Evolutionary conservation across 2,113 vertebrate genomes (phyloP).

Genomic region (Formicarius rufipectus): DNA sequence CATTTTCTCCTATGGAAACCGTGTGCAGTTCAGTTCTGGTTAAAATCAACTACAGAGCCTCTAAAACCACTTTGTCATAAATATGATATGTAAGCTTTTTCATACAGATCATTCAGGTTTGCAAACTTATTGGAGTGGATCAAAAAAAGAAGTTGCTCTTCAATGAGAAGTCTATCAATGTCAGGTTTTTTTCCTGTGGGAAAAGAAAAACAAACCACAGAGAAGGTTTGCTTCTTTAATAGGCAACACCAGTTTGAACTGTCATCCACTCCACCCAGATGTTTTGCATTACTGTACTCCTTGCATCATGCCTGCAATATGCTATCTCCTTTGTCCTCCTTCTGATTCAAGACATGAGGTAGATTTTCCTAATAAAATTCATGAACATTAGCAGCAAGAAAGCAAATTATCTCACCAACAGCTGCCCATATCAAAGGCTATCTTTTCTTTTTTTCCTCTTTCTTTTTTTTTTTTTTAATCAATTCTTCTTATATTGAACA

Average conservation of each 20-base stretch:
- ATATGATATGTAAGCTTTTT: background rate
- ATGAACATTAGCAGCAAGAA: conserved; percentile 48
- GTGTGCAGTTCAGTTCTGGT: background rate
- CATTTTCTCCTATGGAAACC: background rate
- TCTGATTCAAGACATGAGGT: conserved; percentile 76
- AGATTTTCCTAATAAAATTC: conserved; percentile 77
- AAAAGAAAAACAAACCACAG: background rate
- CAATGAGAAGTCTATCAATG: background rate
- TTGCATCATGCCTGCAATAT: conserved; percentile 65
- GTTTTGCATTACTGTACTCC: conserved; percentile 77
- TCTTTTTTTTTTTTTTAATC: background rate
- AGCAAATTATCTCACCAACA: conserved; percentile 70
- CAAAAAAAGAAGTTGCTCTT: background rate
- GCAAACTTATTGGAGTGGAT: background rate
- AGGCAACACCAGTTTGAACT: conserved; percentile 36
- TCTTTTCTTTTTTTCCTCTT: background rate
- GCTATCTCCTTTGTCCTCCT: conserved; percentile 70
- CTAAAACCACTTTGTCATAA: background rate
- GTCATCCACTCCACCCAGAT: conserved; percentile 61
- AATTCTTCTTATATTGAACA: background rate
- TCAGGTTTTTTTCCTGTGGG: background rate
- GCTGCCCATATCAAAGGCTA: conserved; percentile 31
- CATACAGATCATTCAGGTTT: background rate
- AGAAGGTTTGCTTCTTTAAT: conserved; percentile 10
- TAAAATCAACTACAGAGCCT: background rate